Conservation (phyloP, 1,140 invertebrate species). For the Steinernema feltiae region DNA sequence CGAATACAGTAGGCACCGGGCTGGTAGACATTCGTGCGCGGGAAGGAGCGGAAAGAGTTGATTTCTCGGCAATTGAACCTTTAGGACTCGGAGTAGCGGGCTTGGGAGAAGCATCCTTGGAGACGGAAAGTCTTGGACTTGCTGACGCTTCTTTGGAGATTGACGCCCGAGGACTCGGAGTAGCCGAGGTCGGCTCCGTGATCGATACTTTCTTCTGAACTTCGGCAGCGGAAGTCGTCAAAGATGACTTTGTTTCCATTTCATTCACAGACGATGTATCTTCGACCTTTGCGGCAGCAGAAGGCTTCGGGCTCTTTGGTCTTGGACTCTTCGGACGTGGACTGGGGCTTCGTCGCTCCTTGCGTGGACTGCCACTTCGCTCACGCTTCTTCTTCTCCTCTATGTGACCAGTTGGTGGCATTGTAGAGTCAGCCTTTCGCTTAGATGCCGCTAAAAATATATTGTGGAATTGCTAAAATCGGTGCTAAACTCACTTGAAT, state of each 20-base stretch:
- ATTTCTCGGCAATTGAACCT: neutral
- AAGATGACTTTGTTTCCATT: neutral
- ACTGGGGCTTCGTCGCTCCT: neutral
- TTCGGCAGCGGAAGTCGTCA: neutral
- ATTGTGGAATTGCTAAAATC: slow-evolving; percentile 14
- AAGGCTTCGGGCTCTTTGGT: neutral
- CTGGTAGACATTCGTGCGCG: slow-evolving; percentile 11
- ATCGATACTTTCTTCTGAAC: slow-evolving; percentile 21
- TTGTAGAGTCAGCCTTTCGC: slow-evolving; percentile 27
- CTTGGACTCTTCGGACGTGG: neutral
- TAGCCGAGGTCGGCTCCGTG: slow-evolving; percentile 5
- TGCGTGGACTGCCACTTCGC: neutral
- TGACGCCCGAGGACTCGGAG: neutral
- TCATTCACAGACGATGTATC: neutral
- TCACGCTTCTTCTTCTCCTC: neutral
- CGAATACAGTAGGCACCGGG: slow-evolving; percentile 19
- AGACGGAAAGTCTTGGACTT: neutral
- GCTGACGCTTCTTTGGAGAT: slow-evolving; percentile 10
- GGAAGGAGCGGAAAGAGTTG: neutral
- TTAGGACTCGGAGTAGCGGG: neutral
- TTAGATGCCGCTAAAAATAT: slow-evolving; percentile 24
- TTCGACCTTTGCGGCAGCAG: neutral
- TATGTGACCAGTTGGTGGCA: slow-evolving; percentile 15
- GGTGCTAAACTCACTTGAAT: slow-evolving; percentile 15
- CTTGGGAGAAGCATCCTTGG: no score